Percentiles rank a stretch among this genome's conserved stretches.
phyloP scores from a whole-genome alignment of 1,140 invertebrate species.

The Cotesia chilonis region DNA sequence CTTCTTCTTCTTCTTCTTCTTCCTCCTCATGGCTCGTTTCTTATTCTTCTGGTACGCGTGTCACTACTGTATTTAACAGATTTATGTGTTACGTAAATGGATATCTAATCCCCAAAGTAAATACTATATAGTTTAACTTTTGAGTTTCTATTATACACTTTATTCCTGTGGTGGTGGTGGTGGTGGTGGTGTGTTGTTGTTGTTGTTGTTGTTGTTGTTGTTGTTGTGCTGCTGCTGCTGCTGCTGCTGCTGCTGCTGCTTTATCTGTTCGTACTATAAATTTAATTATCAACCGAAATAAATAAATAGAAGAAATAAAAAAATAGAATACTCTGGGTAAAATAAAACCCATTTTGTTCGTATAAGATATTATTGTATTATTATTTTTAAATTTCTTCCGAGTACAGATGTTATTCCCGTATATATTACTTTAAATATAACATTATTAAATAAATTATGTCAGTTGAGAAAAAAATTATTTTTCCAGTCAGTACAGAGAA shows the following conservation, averaged over 20 bases:
- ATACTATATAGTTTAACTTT: conserved; percentile 12
- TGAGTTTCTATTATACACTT: conserved; percentile 12
- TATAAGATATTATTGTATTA: conserved; percentile 24
- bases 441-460: neutral
- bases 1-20: conserved; percentile 16
- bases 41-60: conserved; percentile 9
- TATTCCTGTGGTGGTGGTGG: neutral
- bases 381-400: conserved; percentile 19
- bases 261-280: neutral
- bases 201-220: no score
- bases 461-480: neutral
- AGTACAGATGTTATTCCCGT: conserved; percentile 39
- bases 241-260: neutral
- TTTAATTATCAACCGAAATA: no score
- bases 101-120: conserved; percentile 17
- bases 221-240: neutral
- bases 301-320: neutral
- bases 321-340: conserved; percentile 35
- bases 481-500: neutral
- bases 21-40: neutral
- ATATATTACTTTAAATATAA: neutral
- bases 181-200: neutral
- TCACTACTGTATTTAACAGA: conserved; percentile 27
- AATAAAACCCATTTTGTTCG: conserved; percentile 53
- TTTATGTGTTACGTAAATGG: conserved; percentile 29